A percentile compares a stretch with the other conserved stretches of the same genome.
Conservation (phyloP, 2,888 invertebrate species). For the Fragum whitleyi region DNA sequence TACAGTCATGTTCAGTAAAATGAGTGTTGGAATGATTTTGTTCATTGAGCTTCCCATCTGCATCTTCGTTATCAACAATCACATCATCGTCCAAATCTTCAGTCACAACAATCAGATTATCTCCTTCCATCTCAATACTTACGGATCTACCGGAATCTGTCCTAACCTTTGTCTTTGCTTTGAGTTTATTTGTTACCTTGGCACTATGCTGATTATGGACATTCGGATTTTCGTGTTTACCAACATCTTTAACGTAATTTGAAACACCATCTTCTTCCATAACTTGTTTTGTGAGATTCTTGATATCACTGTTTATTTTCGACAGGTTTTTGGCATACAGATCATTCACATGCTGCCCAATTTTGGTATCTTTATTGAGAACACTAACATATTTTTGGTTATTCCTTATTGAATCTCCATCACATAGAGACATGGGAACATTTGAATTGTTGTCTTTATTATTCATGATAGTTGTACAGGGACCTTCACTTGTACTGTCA, state of each 20-base stretch:
- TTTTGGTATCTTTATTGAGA: slow-evolving; percentile 63
- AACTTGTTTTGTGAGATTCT: slow-evolving; percentile 58
- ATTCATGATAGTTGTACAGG: neutral
- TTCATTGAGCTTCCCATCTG: slow-evolving; percentile 22
- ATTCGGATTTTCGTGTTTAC: slow-evolving; percentile 76
- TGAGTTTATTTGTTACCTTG: slow-evolving; percentile 75
- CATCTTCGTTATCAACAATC: slow-evolving; percentile 47
- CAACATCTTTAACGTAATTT: slow-evolving; percentile 76
- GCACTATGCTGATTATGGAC: slow-evolving; percentile 79
- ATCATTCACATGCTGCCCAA: slow-evolving; percentile 79
- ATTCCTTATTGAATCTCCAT: slow-evolving; percentile 72
- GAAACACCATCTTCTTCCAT: slow-evolving; percentile 69
- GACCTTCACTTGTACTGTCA: neutral
- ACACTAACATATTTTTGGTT: slow-evolving; percentile 74
- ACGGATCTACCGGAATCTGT: slow-evolving; percentile 75
- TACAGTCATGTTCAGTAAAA: neutral
- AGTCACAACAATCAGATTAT: slow-evolving; percentile 83
- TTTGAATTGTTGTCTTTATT: slow-evolving; percentile 73
- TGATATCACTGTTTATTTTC: slow-evolving; percentile 67
- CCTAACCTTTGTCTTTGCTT: slow-evolving; percentile 70
- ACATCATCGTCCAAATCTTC: slow-evolving; percentile 75
- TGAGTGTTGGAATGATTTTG: slow-evolving; percentile 16
- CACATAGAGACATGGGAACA: slow-evolving; percentile 56
- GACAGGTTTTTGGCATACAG: slow-evolving; percentile 69
- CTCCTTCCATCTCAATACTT: slow-evolving; percentile 85